phyloP scores from a whole-genome alignment of 2,888 invertebrate genomes.

The Drosophila fulvimacula region DNA sequence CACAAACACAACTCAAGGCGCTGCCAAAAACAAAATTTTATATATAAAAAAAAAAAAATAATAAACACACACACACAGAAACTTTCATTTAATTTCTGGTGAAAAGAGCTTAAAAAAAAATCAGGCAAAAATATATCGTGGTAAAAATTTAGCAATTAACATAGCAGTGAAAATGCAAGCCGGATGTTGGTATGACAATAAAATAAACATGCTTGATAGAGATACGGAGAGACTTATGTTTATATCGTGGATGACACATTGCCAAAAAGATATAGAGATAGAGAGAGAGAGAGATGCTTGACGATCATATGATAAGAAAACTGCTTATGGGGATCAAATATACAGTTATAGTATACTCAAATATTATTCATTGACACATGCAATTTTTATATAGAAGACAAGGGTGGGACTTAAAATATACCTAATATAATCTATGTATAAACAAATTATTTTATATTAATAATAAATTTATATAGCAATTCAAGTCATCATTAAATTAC shows the following conservation, averaged over 20 bases:
- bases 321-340: not conserved
- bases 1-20: conserved; percentile 33
- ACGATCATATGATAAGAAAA: not conserved
- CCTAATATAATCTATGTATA: no score
- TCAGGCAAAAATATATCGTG: conserved; percentile 29
- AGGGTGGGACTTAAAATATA: not conserved
- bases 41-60: conserved; percentile 2
- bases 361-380: not conserved
- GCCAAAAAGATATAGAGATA: not conserved
- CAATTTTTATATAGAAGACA: not conserved
- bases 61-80: conserved; percentile 25
- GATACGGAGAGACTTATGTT: no score
- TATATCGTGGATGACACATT: not conserved
- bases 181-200: conserved; percentile 45
- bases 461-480: not conserved
- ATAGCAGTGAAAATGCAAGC: conserved; percentile 43
- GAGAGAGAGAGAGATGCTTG: not conserved
- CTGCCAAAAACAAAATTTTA: conserved; percentile 37
- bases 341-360: not conserved
- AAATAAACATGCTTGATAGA: conserved; percentile 26
- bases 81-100: conserved; percentile 72
- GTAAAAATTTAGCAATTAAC: conserved; percentile 34
- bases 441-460: not conserved
- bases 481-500: no score
- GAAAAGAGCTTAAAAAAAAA: conserved; percentile 45